Evolutionary conservation across 2,113 vertebrate genomes (phyloP).

Genomic region (Peromyscus leucopus): DNA sequence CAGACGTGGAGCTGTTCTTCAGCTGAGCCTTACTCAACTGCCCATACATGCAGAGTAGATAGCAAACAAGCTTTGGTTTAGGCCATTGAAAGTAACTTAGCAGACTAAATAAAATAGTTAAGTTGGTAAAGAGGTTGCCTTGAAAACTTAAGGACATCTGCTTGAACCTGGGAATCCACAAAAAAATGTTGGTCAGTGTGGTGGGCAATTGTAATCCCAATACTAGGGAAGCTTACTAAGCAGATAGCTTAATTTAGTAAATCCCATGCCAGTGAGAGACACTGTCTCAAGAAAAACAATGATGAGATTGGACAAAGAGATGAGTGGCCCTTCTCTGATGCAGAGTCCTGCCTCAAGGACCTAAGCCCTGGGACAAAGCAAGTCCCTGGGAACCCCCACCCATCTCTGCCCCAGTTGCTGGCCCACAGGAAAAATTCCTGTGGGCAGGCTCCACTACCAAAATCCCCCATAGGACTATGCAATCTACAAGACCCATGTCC

Average conservation of each 20-base stretch:
- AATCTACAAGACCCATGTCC: too few species aligned
- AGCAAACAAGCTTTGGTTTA: slow-evolving; percentile 35
- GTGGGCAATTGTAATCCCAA: background rate
- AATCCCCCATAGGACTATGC: too few species aligned
- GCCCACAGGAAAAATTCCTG: too few species aligned
- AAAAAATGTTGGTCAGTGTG: background rate
- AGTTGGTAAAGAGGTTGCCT: background rate
- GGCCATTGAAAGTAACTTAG: background rate
- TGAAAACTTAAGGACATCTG: background rate
- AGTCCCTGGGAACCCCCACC: too few species aligned
- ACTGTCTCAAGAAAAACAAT: too few species aligned
- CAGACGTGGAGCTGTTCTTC: background rate
- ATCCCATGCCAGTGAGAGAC: background rate
- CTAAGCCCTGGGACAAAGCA: too few species aligned
- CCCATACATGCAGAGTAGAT: background rate
- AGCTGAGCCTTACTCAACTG: background rate
- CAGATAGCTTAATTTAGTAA: background rate
- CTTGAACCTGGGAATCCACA: background rate
- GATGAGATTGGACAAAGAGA: too few species aligned
- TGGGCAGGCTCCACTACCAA: too few species aligned
- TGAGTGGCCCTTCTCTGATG: too few species aligned
- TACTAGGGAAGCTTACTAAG: background rate
- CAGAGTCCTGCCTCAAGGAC: too few species aligned
- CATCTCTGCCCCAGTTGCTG: too few species aligned
- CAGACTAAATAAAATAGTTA: background rate